Evolutionary conservation across 2,888 invertebrate genomes (phyloP).

Genomic region (Caenorhabditis sp.): DNA sequence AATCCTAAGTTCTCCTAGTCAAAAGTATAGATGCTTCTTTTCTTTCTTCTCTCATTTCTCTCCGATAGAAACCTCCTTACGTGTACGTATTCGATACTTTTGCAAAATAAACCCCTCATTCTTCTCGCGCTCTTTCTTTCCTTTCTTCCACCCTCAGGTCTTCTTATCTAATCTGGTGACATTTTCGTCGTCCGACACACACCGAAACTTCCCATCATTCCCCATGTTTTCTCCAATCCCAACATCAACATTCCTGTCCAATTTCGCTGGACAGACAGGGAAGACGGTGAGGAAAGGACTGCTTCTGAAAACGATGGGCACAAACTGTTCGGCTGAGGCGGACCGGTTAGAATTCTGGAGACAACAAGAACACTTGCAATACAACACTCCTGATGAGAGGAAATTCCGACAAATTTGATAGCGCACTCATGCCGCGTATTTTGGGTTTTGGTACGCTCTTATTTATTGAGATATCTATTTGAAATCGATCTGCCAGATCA

Average conservation of each 20-base stretch:
- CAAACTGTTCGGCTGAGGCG: neutral
- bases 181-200: slow-evolving; percentile 23
- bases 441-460: no score
- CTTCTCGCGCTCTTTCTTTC: slow-evolving; percentile 2
- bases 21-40: slow-evolving; percentile 15
- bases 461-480: no score
- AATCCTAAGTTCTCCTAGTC: slow-evolving; percentile 15
- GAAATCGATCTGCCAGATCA: no score
- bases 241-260: slow-evolving; percentile 41
- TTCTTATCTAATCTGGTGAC: slow-evolving; percentile 44
- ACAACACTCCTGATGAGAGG: no score
- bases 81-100: slow-evolving; percentile 39
- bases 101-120: slow-evolving; percentile 43
- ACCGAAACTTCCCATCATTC: slow-evolving; percentile 9
- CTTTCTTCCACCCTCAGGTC: slow-evolving; percentile 9
- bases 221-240: slow-evolving; percentile 2
- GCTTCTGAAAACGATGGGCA: neutral
- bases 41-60: slow-evolving; percentile 9
- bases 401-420: no score
- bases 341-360: no score
- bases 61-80: slow-evolving; percentile 17
- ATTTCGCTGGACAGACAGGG: slow-evolving; percentile 9
- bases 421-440: no score
- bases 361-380: no score
- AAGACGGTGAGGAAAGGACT: neutral